Evolutionary conservation across 2,888 invertebrate species (phyloP).

Genomic region (Tetragnatha montana): DNA sequence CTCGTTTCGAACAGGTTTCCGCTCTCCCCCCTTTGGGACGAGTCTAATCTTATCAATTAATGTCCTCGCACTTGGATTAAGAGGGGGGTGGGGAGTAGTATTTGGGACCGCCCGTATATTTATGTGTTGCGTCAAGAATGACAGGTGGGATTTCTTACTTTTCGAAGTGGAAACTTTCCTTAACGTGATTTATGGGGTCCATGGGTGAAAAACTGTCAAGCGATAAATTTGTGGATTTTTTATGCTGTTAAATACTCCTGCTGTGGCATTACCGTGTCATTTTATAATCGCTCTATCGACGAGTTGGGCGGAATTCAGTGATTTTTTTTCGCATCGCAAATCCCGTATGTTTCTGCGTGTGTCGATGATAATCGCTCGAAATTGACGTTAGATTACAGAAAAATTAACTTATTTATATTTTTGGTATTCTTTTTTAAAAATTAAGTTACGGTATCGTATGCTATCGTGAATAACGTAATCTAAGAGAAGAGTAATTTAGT

Average conservation of each 20-base stretch:
- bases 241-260: not conserved
- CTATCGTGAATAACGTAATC: too few species aligned
- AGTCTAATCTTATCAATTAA: slow-evolving; percentile 63
- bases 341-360: too few species aligned
- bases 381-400: too few species aligned
- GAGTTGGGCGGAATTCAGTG: not conserved
- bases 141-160: slow-evolving; percentile 1
- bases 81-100: not conserved
- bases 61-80: slow-evolving; percentile 34
- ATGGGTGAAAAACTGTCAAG: not conserved
- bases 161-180: not conserved
- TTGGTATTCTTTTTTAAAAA: too few species aligned
- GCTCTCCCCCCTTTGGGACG: slow-evolving; percentile 1
- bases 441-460: too few species aligned
- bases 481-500: too few species aligned
- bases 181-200: not conserved
- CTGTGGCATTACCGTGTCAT: not conserved
- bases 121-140: not conserved
- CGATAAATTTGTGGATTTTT: not conserved
- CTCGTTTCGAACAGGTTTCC: slow-evolving; percentile 35
- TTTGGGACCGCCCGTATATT: slow-evolving; percentile 1
- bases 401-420: too few species aligned
- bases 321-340: too few species aligned
- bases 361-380: too few species aligned
- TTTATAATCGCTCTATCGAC: not conserved